phyloP scores from a whole-genome alignment of 1,140 invertebrate genomes.

The Cecropterus lyciades region DNA sequence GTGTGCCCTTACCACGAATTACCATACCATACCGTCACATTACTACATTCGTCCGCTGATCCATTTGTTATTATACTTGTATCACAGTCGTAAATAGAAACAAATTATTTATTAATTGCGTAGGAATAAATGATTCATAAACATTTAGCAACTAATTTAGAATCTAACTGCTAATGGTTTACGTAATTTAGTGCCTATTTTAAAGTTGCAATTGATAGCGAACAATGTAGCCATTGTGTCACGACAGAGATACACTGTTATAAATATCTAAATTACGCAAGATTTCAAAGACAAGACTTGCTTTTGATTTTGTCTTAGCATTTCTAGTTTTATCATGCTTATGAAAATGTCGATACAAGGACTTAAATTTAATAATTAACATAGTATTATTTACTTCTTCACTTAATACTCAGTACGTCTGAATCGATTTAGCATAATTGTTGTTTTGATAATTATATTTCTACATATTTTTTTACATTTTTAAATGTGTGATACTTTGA shows the following conservation, averaged over 20 bases:
- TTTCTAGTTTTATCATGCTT: conserved; percentile 21
- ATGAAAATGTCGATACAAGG: conserved; percentile 5
- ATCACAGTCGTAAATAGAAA: conserved; percentile 39
- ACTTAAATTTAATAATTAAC: not conserved
- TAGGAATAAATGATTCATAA: conserved; percentile 68
- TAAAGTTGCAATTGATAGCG: conserved; percentile 72
- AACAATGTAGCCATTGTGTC: conserved; percentile 73
- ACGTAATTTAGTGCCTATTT: conserved; percentile 77
- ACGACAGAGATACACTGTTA: conserved; percentile 74
- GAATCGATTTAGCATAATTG: not conserved
- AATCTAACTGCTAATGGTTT: conserved; percentile 63
- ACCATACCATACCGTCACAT: too few relatives aligned
- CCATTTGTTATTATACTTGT: too few relatives aligned
- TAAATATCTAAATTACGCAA: conserved; percentile 68
- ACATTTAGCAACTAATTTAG: conserved; percentile 67
- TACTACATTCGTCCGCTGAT: too few relatives aligned
- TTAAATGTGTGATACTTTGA: too few relatives aligned
- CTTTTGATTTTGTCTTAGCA: conserved; percentile 30
- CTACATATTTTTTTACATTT: too few relatives aligned
- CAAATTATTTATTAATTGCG: conserved; percentile 35
- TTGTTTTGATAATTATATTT: too few relatives aligned
- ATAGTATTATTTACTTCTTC: too few relatives aligned
- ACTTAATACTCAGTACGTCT: not conserved
- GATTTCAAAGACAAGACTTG: conserved; percentile 53
- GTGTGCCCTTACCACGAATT: too few relatives aligned